Percentiles rank a stretch among this genome's conserved stretches.
Conservation (phyloP, 2,113 vertebrate species). For the Ammodytes marinus region DNA sequence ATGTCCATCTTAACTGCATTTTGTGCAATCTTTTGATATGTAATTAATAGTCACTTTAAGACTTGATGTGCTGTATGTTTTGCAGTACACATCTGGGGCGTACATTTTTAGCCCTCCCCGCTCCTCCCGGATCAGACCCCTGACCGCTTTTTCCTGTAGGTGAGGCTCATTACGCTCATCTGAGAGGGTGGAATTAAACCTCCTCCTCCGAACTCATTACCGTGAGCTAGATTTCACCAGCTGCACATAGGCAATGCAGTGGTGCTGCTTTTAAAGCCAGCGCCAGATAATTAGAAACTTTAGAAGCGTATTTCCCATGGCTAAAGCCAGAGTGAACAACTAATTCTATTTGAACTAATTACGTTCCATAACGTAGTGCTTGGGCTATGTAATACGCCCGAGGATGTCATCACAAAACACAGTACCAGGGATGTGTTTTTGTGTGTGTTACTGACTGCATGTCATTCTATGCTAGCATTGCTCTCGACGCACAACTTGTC, state of each 20-base stretch:
- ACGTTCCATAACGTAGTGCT: slow-evolving; percentile 77
- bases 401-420: slow-evolving; percentile 76
- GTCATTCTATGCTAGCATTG: slow-evolving; percentile 26
- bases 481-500: slow-evolving; percentile 30
- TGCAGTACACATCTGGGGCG: slow-evolving; percentile 43
- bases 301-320: slow-evolving; percentile 84
- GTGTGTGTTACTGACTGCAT: slow-evolving; percentile 43
- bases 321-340: slow-evolving; percentile 82
- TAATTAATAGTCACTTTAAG: slow-evolving; percentile 59
- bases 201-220: slow-evolving; percentile 83
- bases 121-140: slow-evolving; percentile 68
- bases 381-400: slow-evolving; percentile 68
- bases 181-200: slow-evolving; percentile 78
- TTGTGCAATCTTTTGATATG: slow-evolving; percentile 47
- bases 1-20: slow-evolving; percentile 7
- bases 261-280: slow-evolving; percentile 84
- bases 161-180: slow-evolving; percentile 79
- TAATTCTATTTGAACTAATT: slow-evolving; percentile 86
- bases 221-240: slow-evolving; percentile 82
- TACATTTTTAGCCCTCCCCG: slow-evolving; percentile 37
- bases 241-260: slow-evolving; percentile 75
- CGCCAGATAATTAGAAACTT: slow-evolving; percentile 86
- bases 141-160: slow-evolving; percentile 75
- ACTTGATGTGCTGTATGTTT: slow-evolving; percentile 29
- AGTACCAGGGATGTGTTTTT: slow-evolving; percentile 66